Conservation (phyloP, 2,888 invertebrate species). For the Parnassius mnemosyne region DNA sequence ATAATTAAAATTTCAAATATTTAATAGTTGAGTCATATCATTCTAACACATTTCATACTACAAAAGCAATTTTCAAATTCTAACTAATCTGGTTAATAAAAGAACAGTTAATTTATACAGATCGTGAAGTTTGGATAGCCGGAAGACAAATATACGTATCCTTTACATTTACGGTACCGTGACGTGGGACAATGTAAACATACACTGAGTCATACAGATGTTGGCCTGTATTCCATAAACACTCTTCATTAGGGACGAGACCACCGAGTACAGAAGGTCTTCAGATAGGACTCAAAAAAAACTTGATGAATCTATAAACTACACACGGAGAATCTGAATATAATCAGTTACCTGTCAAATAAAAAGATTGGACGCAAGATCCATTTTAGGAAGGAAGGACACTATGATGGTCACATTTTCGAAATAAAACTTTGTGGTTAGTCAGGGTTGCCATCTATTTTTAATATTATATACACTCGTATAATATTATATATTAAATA, state of each 20-base stretch:
- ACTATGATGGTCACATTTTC: background rate
- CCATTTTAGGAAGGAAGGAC: background rate
- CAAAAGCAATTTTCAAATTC: no score
- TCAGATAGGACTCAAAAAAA: conserved; percentile 27
- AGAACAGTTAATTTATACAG: conserved; percentile 17
- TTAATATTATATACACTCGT: background rate
- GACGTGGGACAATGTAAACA: conserved; percentile 37
- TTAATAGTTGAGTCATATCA: no score
- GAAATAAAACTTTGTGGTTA: background rate
- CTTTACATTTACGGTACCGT: conserved; percentile 23
- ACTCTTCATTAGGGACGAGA: conserved; percentile 37
- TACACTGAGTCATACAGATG: conserved; percentile 25
- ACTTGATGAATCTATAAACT: background rate
- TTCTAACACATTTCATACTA: no score
- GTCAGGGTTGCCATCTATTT: background rate
- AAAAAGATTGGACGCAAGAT: background rate
- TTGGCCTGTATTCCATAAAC: conserved; percentile 36
- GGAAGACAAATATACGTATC: conserved; percentile 33
- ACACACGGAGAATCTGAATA: conserved; percentile 6
- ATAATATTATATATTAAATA: no score
- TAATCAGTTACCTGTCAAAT: conserved; percentile 13
- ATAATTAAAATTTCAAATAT: no score
- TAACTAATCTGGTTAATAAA: background rate
- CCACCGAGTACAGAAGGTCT: conserved; percentile 34
- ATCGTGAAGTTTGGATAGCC: conserved; percentile 20